Conservation (phyloP, 2,797 vertebrate species). For the Gymnoscopelus microlampas region DNA sequence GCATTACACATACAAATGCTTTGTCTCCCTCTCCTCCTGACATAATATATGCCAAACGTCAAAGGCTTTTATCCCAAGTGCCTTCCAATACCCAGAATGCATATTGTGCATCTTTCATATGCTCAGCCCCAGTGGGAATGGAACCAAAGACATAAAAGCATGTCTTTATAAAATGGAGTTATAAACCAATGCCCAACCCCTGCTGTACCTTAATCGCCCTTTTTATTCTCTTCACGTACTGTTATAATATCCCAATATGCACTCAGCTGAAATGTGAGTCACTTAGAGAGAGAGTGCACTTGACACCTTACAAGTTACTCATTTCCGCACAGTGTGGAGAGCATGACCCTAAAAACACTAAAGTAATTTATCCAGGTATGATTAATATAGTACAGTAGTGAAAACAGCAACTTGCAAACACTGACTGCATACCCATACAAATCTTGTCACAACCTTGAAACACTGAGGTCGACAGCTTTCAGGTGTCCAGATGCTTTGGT, state of each 20-base stretch:
- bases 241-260: constrained; percentile 58
- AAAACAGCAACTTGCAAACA: too few species aligned
- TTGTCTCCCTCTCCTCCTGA: constrained; percentile 23
- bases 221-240: constrained; percentile 42
- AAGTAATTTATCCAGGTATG: constrained; percentile 13
- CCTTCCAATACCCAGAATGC: constrained; percentile 44
- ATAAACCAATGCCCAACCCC: constrained; percentile 10
- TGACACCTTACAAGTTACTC: constrained; percentile 42
- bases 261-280: constrained; percentile 55
- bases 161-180: constrained; percentile 34
- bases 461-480: neutral
- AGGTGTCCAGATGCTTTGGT: neutral
- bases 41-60: constrained; percentile 27
- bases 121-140: constrained; percentile 46
- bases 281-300: constrained; percentile 33
- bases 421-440: too few species aligned
- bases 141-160: constrained; percentile 44
- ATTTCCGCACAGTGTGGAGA: constrained; percentile 36
- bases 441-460: too few species aligned
- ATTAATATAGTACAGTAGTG: neutral
- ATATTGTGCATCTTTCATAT: constrained; percentile 36
- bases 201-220: constrained; percentile 33
- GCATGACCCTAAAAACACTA: constrained; percentile 25
- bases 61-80: constrained; percentile 39
- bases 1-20: neutral